Percentiles rank a stretch among this genome's conserved stretches.
Conservation (phyloP, 1,140 invertebrate genomes). For the Drosophila neocordata region DNA sequence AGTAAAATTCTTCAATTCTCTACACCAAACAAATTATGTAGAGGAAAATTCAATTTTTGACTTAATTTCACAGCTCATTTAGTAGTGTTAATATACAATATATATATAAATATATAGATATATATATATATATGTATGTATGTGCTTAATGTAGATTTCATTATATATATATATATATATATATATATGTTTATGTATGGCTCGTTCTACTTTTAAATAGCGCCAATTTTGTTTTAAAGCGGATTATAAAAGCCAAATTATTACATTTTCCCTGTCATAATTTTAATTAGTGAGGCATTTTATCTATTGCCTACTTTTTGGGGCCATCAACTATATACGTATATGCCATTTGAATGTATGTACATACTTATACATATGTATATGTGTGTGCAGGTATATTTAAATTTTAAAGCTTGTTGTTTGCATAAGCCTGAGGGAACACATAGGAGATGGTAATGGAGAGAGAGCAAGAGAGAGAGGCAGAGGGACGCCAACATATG, state of each 20-base stretch:
- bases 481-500: background rate
- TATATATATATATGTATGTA: background rate
- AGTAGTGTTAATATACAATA: background rate
- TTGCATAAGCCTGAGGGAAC: slow-evolving; percentile 28
- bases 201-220: slow-evolving; percentile 28
- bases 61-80: slow-evolving; percentile 2
- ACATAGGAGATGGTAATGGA: slow-evolving; percentile 34
- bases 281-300: slow-evolving; percentile 55
- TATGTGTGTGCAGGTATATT: background rate
- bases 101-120: background rate
- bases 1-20: slow-evolving; percentile 7
- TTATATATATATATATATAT: background rate
- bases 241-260: slow-evolving; percentile 51
- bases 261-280: slow-evolving; percentile 52
- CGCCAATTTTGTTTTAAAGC: slow-evolving; percentile 45
- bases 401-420: slow-evolving; percentile 49
- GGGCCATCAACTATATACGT: background rate
- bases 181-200: background rate
- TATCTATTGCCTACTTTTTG: slow-evolving; percentile 30
- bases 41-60: slow-evolving; percentile 1
- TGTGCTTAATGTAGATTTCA: background rate
- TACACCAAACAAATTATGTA: background rate
- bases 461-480: background rate
- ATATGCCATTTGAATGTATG: background rate
- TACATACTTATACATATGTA: background rate